These are phyloP conservation scores for Cochlearius cochlearius DNA, from an alignment of 2,113 vertebrate species.

Conservation along the genomic window DNA sequence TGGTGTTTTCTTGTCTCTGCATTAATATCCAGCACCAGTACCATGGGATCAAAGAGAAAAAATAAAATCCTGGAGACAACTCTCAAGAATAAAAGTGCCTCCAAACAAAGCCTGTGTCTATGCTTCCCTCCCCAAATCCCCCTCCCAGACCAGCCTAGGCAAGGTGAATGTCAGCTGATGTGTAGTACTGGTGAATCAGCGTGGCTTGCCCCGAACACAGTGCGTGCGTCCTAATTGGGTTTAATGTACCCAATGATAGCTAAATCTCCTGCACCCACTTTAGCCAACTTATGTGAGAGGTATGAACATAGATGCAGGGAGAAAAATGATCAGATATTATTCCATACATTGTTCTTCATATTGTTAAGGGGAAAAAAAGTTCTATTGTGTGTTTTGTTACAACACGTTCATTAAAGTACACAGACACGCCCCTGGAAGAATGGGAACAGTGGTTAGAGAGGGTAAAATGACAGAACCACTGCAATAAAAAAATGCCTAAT, in stretches of 20 bases:
- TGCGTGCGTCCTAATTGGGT: background rate
- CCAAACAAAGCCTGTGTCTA: background rate
- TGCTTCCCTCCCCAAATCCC: background rate
- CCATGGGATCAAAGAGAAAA: background rate
- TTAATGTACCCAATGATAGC: background rate
- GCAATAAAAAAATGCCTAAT: background rate
- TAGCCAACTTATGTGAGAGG: background rate
- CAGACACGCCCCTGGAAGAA: background rate
- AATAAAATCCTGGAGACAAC: background rate
- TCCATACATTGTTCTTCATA: background rate
- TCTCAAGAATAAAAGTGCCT: background rate
- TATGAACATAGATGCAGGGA: background rate
- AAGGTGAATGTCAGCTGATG: background rate
- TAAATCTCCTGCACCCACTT: background rate
- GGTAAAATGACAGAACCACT: background rate
- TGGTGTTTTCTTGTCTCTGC: background rate
- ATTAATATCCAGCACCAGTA: background rate
- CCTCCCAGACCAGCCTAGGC: background rate
- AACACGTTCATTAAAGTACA: background rate
- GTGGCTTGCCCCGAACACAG: fast-evolving
- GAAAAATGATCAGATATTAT: background rate
- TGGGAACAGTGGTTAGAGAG: background rate
- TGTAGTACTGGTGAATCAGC: background rate
- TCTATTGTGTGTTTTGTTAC: background rate
- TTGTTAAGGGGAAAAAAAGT: background rate